Conservation (phyloP, 2,888 invertebrate genomes). For the Andrena dorsata region DNA sequence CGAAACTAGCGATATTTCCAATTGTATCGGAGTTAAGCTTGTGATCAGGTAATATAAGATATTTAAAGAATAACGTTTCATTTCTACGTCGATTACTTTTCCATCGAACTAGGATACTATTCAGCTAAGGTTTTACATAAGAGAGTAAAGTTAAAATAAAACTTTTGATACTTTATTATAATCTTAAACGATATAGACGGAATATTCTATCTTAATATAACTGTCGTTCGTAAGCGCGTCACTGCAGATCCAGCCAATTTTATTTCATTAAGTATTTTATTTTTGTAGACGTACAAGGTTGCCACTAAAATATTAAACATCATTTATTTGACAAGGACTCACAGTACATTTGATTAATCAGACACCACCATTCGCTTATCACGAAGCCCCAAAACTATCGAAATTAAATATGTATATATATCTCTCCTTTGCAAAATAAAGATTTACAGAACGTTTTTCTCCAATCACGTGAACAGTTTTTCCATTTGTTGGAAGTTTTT, state of each 20-base stretch:
- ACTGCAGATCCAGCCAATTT: conserved; percentile 47
- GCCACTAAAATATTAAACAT: conserved; percentile 27
- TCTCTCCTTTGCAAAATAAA: conserved; percentile 33
- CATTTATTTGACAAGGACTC: conserved; percentile 33
- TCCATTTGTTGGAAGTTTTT: conserved; percentile 41
- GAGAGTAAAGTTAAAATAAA: conserved; percentile 60
- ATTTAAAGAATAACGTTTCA: conserved; percentile 38
- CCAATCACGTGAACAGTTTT: background rate
- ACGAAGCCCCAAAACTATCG: background rate
- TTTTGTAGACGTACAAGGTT: conserved; percentile 51
- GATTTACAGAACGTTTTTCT: conserved; percentile 7
- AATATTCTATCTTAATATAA: conserved; percentile 53
- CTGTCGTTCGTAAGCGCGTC: conserved; percentile 46
- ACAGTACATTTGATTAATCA: conserved; percentile 15
- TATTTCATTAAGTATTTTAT: conserved; percentile 62
- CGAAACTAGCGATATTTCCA: conserved; percentile 54
- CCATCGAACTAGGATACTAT: conserved; percentile 37
- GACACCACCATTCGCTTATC: conserved; percentile 17
- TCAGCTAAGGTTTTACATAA: conserved; percentile 54
- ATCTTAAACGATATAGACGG: conserved; percentile 48
- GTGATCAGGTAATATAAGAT: conserved; percentile 68
- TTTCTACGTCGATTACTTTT: conserved; percentile 40
- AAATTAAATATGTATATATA: background rate
- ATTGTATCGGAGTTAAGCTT: conserved; percentile 55
- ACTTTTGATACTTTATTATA: conserved; percentile 63